These are phyloP conservation scores for Agrochola litura DNA, from an alignment of 2,888 invertebrate species.

Conservation along the genomic window DNA sequence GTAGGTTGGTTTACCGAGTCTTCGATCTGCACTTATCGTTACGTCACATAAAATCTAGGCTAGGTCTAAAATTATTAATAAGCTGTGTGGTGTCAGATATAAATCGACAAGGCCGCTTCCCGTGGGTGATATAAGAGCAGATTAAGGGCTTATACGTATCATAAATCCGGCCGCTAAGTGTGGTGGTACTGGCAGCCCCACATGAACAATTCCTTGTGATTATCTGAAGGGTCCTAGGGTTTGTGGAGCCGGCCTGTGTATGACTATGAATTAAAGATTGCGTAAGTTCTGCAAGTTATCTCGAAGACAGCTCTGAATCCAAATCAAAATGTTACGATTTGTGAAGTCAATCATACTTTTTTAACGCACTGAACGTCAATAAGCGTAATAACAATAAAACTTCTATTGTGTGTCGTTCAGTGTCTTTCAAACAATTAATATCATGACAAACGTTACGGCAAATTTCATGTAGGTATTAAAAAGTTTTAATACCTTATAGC, in stretches of 20 bases:
- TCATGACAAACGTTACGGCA: neutral
- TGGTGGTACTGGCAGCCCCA: conserved; percentile 49
- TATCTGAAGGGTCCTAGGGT: conserved; percentile 49
- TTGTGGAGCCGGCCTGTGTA: neutral
- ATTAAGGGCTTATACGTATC: conserved; percentile 45
- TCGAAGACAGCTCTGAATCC: neutral
- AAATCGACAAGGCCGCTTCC: conserved; percentile 31
- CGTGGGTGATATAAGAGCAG: conserved; percentile 53
- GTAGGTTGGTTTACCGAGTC: neutral
- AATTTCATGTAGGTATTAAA: neutral
- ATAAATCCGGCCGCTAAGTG: conserved; percentile 45
- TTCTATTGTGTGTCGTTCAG: neutral
- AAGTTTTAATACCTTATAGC: neutral
- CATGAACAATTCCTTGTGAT: conserved; percentile 51
- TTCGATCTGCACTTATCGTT: conserved; percentile 32
- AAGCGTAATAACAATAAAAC: neutral
- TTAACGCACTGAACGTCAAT: too few species aligned
- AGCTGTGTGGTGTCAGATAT: conserved; percentile 30
- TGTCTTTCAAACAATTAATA: neutral
- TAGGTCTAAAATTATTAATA: conserved; percentile 38
- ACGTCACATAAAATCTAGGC: conserved; percentile 36
- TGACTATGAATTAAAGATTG: conserved; percentile 41
- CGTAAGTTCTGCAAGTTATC: neutral
- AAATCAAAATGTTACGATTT: neutral
- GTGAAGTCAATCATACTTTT: neutral